Base-by-base conservation (phyloP, 2,888 invertebrate species). In the Catonia carolina region DNA sequence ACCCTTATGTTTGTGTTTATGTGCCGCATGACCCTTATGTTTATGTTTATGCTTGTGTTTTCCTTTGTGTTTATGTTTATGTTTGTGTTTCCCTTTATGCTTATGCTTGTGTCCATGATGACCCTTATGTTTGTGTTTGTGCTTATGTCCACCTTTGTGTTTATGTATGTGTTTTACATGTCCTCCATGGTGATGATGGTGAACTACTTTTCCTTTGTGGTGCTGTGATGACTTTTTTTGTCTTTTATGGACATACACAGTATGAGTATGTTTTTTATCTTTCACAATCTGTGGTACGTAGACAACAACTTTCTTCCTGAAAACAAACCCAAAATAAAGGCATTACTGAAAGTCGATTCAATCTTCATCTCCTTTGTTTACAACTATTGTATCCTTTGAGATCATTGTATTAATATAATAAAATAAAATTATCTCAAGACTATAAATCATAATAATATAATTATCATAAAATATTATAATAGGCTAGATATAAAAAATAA, bases 1-100 rank as follows among this genome's bases (percentile, higher is more conserved):
- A 1, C 66, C 66, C 18, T 64, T 60, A 53, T 66, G 66, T 7
- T 63, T 55, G 33, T 64, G 66, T 22, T 61, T 62, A 52, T 65
- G 66, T 10, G 59, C 63, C 37, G 56, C 59, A 41, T 62, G 59
- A 3, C 65, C 62, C 15, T 62, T 61, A 48, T 60, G 60, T 22
- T 57, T 53, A 31, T 55, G 55, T 36, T 47, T 37, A 48, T 55
- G 55, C 6, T 55, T 36, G n/a, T 50, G 51, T 8, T 51, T 23
- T 10, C 56, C 56, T 17, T 56, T 39, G 36, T 56, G 65, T 42
- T 64, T 60, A 53, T 65, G 65, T 23, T 55, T 56, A 42, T 64
- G 64, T 51, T 60, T 59, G 18, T 58, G 61, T 5, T 60, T 27
- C 3, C 63, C 63, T 17, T 61, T 49, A 47, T 65, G 65, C 15